Percentiles rank a stretch among this genome's conserved stretches.
Conservation (phyloP, 2,888 invertebrate genomes). For the Ophonus ardosiacus region DNA sequence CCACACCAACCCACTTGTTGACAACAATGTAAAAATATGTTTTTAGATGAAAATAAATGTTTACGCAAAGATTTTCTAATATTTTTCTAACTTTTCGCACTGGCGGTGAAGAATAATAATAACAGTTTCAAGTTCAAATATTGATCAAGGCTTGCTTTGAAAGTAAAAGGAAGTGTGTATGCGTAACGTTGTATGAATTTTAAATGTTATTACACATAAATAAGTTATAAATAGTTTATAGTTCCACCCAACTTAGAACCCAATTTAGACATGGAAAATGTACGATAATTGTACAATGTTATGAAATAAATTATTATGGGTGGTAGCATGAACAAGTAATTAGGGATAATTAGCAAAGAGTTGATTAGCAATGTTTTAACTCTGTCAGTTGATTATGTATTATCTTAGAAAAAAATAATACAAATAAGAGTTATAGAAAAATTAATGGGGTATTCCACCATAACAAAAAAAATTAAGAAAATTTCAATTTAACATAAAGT, state of each 20-base stretch:
- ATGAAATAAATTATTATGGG: too few relatives aligned
- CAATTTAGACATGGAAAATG: background rate
- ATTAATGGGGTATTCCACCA: too few relatives aligned
- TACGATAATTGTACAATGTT: too few relatives aligned
- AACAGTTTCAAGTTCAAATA: background rate
- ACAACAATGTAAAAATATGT: background rate
- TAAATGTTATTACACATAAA: background rate
- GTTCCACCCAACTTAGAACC: background rate
- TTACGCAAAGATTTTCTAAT: background rate
- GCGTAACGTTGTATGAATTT: background rate
- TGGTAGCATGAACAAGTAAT: too few relatives aligned
- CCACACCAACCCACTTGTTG: background rate
- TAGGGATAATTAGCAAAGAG: too few relatives aligned
- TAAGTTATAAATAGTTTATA: background rate
- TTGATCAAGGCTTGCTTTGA: background rate
- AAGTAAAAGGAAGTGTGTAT: background rate
- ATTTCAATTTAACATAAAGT: too few relatives aligned
- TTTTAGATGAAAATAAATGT: background rate
- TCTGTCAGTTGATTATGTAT: too few relatives aligned
- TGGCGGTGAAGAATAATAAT: background rate
- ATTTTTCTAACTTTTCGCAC: background rate
- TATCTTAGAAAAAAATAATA: too few relatives aligned
- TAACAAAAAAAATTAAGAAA: too few relatives aligned
- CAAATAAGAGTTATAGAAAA: too few relatives aligned
- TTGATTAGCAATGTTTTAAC: too few relatives aligned